Base-by-base conservation (phyloP, 2,888 invertebrate genomes). In the Nomada goodeniana region DNA sequence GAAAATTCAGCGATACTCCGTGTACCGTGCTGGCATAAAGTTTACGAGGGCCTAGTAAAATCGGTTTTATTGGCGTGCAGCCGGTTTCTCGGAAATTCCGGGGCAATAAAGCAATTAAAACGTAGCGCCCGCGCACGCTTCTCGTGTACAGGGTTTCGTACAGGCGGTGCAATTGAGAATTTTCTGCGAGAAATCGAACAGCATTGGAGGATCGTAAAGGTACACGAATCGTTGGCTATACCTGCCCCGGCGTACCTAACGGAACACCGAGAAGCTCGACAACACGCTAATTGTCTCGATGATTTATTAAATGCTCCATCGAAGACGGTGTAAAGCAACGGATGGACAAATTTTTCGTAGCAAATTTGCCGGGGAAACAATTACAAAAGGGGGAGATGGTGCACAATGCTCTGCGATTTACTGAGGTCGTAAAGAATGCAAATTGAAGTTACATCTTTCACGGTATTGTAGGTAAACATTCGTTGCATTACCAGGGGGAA, bases 101-200 rank as follows among this genome's bases (percentile, higher is more conserved):
- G 78, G 82, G 85, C 80, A 89, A 89, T 91, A 91, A 92, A 92
- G 85, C 90, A 85, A 91, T 91, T 91, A 91, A 90, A 88, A 74
- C 76, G 67, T 73, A 67, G 50, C 60, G 29, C 63, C 52, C 47
- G n/a, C 52, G 36, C 18, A 1, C n/a, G 11, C 11, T 23, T 29
- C n/a, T 18, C 18, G 2, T 20, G 11, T 10, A 13, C 11, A 36
- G 36, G 1, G 11, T 50, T 23, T 61, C 36, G 50, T 44, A 18
- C 20, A 2, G 36, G 59, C 18, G 57, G 44, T 61, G 83, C 61
- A 79, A 67, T 80, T 84, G 67, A 57, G 63, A 55, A 73, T 80
- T 84, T 76, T 72, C 70, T 60, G 53, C 26, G 18, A 26, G 18
- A 61, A 9, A 77, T 73, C 18, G 63, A 47, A 61, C 23, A 70